Conservation (phyloP, 1,140 invertebrate genomes). For the Aphaenogaster floridana region DNA sequence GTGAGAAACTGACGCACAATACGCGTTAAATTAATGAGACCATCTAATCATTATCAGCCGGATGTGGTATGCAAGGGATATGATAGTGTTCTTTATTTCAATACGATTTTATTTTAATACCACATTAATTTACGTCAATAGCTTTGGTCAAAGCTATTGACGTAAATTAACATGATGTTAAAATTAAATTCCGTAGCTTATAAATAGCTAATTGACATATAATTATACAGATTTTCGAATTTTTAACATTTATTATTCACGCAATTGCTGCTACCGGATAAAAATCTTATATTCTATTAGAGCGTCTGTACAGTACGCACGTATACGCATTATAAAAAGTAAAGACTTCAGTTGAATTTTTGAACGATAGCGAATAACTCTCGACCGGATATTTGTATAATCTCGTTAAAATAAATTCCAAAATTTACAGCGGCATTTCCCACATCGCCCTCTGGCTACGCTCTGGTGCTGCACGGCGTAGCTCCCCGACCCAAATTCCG, state of each 20-base stretch:
- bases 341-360: slow-evolving; percentile 46
- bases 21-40: background rate
- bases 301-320: background rate
- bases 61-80: slow-evolving; percentile 61
- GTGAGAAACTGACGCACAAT: background rate
- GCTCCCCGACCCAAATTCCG: slow-evolving; percentile 57
- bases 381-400: slow-evolving; percentile 47
- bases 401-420: slow-evolving; percentile 59
- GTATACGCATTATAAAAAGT: background rate
- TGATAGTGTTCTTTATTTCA: background rate
- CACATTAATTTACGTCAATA: slow-evolving; percentile 25
- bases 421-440: slow-evolving; percentile 56
- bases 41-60: slow-evolving; percentile 31
- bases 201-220: slow-evolving; percentile 30
- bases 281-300: background rate
- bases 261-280: background rate
- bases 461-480: slow-evolving; percentile 3
- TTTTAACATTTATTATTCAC: background rate
- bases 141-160: background rate
- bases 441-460: slow-evolving; percentile 51
- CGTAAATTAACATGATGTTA: slow-evolving; percentile 4
- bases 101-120: slow-evolving; percentile 9
- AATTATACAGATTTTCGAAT: background rate
- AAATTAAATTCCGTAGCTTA: background rate
- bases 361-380: slow-evolving; percentile 31